phyloP scores from a whole-genome alignment of 2,113 vertebrate genomes.

The Cebidichthys violaceus region DNA sequence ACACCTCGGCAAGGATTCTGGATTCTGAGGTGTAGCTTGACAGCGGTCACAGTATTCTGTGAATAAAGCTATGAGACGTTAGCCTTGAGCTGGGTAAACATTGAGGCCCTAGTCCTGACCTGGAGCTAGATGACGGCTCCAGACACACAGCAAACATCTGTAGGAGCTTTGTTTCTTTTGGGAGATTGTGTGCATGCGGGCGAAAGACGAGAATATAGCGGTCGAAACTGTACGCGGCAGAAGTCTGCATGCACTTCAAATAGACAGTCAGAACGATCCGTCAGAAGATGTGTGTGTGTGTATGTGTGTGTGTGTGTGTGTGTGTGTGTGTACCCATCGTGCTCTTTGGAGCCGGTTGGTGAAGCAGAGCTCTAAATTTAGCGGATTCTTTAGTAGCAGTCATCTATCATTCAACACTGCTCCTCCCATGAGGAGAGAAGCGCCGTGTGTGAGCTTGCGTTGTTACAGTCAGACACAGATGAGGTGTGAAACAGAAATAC shows the following conservation, averaged over 20 bases:
- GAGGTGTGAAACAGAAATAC: not conserved
- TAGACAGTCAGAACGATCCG: slow-evolving; percentile 3
- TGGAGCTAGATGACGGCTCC: not conserved
- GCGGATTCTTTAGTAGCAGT: slow-evolving; percentile 66
- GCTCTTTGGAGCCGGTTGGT: slow-evolving; percentile 44
- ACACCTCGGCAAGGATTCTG: not conserved
- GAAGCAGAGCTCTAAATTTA: slow-evolving; percentile 76
- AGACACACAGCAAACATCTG: slow-evolving; percentile 15
- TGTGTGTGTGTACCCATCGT: slow-evolving; percentile 28
- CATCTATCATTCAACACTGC: slow-evolving; percentile 78
- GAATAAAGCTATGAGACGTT: slow-evolving; percentile 38
- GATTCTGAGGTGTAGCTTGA: slow-evolving; percentile 5
- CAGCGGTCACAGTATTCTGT: slow-evolving; percentile 33
- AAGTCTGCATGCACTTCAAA: slow-evolving; percentile 16
- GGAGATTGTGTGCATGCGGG: not conserved
- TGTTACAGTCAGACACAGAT: not conserved
- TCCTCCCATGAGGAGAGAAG: slow-evolving; percentile 59
- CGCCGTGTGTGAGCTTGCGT: slow-evolving; percentile 39
- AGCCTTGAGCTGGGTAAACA: slow-evolving; percentile 48
- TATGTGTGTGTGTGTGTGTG: not conserved
- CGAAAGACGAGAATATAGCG: not conserved
- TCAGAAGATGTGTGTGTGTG: not conserved
- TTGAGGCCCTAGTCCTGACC: slow-evolving; percentile 26
- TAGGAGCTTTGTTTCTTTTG: not conserved
- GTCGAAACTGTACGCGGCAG: not conserved